phyloP scores from a whole-genome alignment of 2,888 invertebrate species.

The Drosophila histrio region DNA sequence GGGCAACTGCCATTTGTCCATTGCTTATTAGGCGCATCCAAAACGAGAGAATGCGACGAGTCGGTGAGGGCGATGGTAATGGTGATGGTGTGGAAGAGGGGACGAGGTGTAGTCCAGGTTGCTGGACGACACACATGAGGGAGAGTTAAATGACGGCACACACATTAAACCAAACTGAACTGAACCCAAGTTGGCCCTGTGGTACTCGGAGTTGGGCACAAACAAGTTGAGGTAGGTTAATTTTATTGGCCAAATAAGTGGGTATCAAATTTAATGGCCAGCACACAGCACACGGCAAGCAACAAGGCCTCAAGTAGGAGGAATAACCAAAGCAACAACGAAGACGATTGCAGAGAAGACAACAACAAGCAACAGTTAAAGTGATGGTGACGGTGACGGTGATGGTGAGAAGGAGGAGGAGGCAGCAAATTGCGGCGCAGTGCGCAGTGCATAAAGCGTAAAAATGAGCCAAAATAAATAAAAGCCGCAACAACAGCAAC shows the following conservation, averaged over 20 bases:
- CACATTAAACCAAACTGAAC: conserved; percentile 39
- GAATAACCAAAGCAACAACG: conserved; percentile 7
- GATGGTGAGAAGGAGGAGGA: conserved; percentile 6
- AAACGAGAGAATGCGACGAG: conserved; percentile 16
- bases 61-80: too few species aligned
- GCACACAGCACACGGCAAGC: conserved; percentile 32
- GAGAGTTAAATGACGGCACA: conserved; percentile 52
- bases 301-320: conserved; percentile 11
- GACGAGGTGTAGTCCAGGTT: conserved; percentile 24
- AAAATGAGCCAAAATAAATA: conserved; percentile 77
- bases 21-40: conserved; percentile 43
- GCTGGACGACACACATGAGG: conserved; percentile 25
- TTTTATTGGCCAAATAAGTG: conserved; percentile 82
- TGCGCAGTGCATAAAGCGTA: conserved; percentile 74
- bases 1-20: conserved; percentile 4
- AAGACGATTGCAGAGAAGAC: background rate
- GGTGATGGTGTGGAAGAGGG: too few species aligned
- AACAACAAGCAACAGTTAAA: conserved; percentile 22
- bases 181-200: conserved; percentile 43
- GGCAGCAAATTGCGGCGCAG: conserved; percentile 46
- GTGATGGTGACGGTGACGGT: background rate
- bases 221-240: conserved; percentile 79
- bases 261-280: conserved; percentile 78
- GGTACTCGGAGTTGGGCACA: conserved; percentile 34
- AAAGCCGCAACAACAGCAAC: conserved; percentile 53